Evolutionary conservation across 2,888 invertebrate species (phyloP), one percentile per base, ranked within the genome.

Genomic region (Xestia sexstrigata): DNA sequence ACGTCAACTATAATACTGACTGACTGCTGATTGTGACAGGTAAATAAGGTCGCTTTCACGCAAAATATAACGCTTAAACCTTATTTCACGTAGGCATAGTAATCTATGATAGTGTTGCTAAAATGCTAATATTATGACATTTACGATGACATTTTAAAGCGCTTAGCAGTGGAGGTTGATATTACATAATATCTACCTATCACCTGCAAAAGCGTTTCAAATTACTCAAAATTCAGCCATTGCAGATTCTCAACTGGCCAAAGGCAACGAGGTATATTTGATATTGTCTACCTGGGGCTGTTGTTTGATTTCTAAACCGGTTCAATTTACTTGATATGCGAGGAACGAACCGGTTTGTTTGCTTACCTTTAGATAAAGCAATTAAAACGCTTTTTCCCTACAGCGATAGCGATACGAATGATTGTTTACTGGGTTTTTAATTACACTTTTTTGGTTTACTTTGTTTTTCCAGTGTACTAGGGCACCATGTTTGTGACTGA

Each of bases 251-350:
- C 20, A 52, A 20, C 8, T 26, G 26, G 8, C 30, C 52, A 47
- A 60, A 74, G 23, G 30, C 39, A 68, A 63, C 26, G 30, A 62
- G 35, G 17, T 15, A 42, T 69, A 60, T 30, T 82, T 66, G 60
- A 62, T 76, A 76, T 58, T 52, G 49, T 77, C 45, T 62, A 26
- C 39, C 83, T 62, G 60, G 52, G 23, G 58, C 45, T 35, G 45
- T 52, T 79, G 78, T 81, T 74, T 81, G 35, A 81, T 82, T 75
- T 82, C 39, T 35, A 81, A 60, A 35, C 52, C 52, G 45, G 67
- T 79, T n/a, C 82, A 79, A 75, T 63, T 79, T 62, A 72, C 58
- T 81, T 60, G 60, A n/a, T 75, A 75, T n/a, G 66, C 65, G 81
- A 81, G 49, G 35, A 49, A 47, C 58, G 58, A 49, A 23, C 74